Evolutionary conservation across 1,140 invertebrate genomes (phyloP), one percentile per base, ranked within the genome.

Genomic region (Drosophila biarmipes): DNA sequence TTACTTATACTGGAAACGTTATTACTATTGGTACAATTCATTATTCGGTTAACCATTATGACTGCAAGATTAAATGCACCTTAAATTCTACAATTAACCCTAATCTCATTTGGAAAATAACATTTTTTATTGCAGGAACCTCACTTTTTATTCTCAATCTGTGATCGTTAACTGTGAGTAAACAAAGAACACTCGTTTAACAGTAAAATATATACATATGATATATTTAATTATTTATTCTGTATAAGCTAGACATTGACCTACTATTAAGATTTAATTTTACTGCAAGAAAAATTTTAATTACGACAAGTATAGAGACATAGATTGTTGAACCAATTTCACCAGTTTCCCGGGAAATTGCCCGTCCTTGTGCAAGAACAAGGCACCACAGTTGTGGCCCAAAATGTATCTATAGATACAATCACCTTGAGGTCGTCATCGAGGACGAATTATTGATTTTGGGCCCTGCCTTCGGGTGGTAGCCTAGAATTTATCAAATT

Each of bases 371-470:
- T n/a, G 19, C 40, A 57, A 68, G 63, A 46, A 46, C 53, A 37
- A n/a, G 15, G 21, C 54, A 57, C 38, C 61, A 42, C 56, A 40
- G 29, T 27, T 31, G 21, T 34, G 48, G 43, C 19, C 17, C 12
- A 45, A 35, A 56, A 52, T 35, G 14, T 56, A 66, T 48, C 35
- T 62, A 46, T 72, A 48, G 57, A 51, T 61, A 73, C 46, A 40
- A 71, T 81, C 46, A 81, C 81, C 81, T 80, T 77, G 58, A 45
- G 58, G 48, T 35, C 17, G 55, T 42, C 24, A 52, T 43, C 49
- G 69, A 73, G 72, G 80, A 74, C 64, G 43, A 12, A 48, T 35
- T 81, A 86, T 86, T 66, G 81, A 86, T 87, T 86, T 86, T 66
- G 46, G 69, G n/a, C 24, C 43, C 31, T 14, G 14, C 24, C 14